phyloP scores from a whole-genome alignment of 2,113 vertebrate genomes.

The Nibea coibor region DNA sequence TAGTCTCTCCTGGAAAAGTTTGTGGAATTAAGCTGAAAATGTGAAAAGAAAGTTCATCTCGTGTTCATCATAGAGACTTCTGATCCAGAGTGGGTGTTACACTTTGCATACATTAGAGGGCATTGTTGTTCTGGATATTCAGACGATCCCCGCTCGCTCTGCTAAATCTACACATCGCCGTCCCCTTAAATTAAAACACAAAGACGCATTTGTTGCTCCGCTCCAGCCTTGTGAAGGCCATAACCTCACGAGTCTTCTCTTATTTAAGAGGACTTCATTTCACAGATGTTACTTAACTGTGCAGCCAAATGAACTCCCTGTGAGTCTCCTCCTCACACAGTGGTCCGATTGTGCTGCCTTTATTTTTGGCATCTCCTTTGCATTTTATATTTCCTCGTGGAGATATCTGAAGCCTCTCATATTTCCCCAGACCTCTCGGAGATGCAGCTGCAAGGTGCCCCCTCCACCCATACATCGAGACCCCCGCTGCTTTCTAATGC shows the following conservation, averaged over 20 bases:
- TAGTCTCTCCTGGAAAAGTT: not conserved
- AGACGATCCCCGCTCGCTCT: too few relatives aligned
- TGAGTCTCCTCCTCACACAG: conserved; percentile 68
- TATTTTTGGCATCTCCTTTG: conserved; percentile 76
- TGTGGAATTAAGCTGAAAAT: not conserved
- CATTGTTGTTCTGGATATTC: not conserved
- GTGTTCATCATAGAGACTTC: not conserved
- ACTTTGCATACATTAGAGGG: conserved; percentile 54
- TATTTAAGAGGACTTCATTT: conserved; percentile 74
- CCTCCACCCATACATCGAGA: conserved; percentile 7
- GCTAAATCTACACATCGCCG: not conserved
- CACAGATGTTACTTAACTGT: conserved; percentile 68
- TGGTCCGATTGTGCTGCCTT: conserved; percentile 77
- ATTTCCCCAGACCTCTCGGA: conserved; percentile 50
- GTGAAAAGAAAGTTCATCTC: not conserved
- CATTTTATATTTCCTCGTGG: conserved; percentile 79
- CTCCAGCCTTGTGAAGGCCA: conserved; percentile 28
- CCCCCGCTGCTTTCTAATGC: conserved; percentile 5
- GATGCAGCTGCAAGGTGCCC: conserved; percentile 73
- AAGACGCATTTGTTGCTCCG: conserved; percentile 56
- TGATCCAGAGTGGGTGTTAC: not conserved
- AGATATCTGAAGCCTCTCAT: conserved; percentile 56
- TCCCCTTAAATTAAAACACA: conserved; percentile 36
- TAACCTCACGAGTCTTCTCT: conserved; percentile 45
- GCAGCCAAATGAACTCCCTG: conserved; percentile 64